A percentile compares a stretch with the other conserved stretches of the same genome.
These are phyloP conservation scores for Pharmacophagus antenor DNA, from an alignment of 2,888 invertebrate species.

Conservation along the genomic window DNA sequence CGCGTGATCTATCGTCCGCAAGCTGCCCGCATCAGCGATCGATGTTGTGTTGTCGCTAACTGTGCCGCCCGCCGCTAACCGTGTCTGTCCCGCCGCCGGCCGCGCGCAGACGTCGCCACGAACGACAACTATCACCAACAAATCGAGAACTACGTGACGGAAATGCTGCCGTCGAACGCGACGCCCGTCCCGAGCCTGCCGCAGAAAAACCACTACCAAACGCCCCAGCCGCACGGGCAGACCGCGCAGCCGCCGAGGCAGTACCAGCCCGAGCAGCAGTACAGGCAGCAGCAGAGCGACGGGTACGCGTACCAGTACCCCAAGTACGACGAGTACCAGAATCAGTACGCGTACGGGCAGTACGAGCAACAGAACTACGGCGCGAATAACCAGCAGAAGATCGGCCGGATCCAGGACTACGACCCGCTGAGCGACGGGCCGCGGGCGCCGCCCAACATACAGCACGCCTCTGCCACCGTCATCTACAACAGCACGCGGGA, in stretches of 20 bases:
- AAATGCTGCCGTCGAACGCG: conserved; percentile 61
- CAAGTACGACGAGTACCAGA: conserved; percentile 36
- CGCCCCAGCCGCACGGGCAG: conserved; percentile 38
- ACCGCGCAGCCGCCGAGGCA: conserved; percentile 37
- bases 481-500: conserved; percentile 86
- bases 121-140: conserved; percentile 75
- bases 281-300: conserved; percentile 39
- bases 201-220: conserved; percentile 67
- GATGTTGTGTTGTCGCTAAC: conserved; percentile 20
- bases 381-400: conserved; percentile 61
- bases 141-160: conserved; percentile 72
- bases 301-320: conserved; percentile 40
- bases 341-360: conserved; percentile 43
- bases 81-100: conserved; percentile 36
- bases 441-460: conserved; percentile 85
- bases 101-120: conserved; percentile 55
- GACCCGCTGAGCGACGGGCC: conserved; percentile 88
- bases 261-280: conserved; percentile 35
- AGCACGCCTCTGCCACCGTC: conserved; percentile 89
- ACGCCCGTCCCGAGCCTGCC: conserved; percentile 62
- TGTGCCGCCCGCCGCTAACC: conserved; percentile 44
- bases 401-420: conserved; percentile 90
- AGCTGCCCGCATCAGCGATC: conserved; percentile 16
- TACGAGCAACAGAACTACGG: conserved; percentile 50
- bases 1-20: neutral